Percentiles rank a stretch among this genome's conserved stretches.
Conservation (phyloP, 2,797 vertebrate genomes). For the Octomys mimax region DNA sequence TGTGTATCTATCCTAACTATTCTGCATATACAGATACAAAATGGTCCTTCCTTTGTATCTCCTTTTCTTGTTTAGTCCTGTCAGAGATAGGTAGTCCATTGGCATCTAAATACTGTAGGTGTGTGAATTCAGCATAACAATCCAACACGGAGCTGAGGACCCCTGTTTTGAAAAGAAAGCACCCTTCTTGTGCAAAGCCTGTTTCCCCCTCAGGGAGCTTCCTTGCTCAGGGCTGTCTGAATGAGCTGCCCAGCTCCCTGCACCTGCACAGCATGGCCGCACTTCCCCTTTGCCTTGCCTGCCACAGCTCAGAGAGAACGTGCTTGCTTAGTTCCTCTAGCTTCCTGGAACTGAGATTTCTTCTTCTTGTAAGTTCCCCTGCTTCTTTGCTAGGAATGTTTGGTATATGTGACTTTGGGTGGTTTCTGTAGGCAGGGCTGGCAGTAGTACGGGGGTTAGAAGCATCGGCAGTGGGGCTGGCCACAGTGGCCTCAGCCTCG, state of each 20-base stretch:
- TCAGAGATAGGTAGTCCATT: no score
- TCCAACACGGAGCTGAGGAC: no score
- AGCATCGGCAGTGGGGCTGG: neutral
- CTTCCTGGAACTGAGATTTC: neutral
- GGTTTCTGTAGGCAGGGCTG: neutral
- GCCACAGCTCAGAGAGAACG: neutral
- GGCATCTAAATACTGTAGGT: no score
- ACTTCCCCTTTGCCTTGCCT: neutral
- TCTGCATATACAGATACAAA: no score
- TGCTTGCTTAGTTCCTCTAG: neutral
- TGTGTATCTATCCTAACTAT: no score
- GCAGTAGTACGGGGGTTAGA: neutral
- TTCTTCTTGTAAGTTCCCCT: neutral
- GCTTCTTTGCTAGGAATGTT: neutral
- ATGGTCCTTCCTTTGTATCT: no score
- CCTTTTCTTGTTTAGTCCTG: no score
- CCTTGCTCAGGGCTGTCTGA: neutral
- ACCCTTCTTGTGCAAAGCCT: neutral
- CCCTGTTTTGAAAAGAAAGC: neutral
- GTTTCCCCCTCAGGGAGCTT: neutral
- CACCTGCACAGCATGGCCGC: neutral
- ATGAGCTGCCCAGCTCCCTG: neutral
- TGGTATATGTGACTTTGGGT: neutral
- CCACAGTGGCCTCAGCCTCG: neutral
- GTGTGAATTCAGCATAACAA: no score